phyloP scores from a whole-genome alignment of 1,140 invertebrate genomes.

The Ceratosolen fusciceps region DNA sequence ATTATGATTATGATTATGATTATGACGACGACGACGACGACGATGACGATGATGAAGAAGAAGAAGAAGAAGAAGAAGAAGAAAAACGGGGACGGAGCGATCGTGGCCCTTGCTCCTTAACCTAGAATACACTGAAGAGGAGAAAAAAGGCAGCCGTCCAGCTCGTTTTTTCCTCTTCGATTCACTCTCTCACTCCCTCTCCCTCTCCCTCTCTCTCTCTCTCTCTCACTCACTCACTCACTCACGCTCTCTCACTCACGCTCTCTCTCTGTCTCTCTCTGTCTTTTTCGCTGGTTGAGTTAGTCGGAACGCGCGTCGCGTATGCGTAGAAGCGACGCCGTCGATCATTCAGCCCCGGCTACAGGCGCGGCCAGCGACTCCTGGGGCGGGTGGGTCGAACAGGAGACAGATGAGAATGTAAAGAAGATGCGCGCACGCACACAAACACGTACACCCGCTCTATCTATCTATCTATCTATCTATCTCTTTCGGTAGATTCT shows the following conservation, averaged over 20 bases:
- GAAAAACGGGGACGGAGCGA: slow-evolving; percentile 9
- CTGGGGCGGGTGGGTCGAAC: neutral
- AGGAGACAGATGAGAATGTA: too few relatives aligned
- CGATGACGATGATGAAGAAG: neutral
- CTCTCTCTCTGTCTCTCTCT: too few relatives aligned
- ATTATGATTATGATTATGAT: too few relatives aligned
- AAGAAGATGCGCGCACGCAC: too few relatives aligned
- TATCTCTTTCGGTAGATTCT: neutral
- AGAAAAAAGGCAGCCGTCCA: slow-evolving; percentile 3
- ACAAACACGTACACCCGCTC: neutral
- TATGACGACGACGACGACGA: neutral
- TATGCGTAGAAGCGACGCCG: slow-evolving; percentile 8
- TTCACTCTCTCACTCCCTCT: too few relatives aligned
- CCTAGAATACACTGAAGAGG: slow-evolving; percentile 5
- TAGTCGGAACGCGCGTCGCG: neutral
- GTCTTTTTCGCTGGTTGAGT: too few relatives aligned
- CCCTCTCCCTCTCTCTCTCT: neutral
- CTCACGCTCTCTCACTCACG: too few relatives aligned
- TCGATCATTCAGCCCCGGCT: neutral
- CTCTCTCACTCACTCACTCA: too few relatives aligned
- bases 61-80: neutral
- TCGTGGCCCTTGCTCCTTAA: slow-evolving; percentile 25
- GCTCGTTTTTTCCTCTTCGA: neutral
- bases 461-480: neutral
- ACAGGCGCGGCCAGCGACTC: neutral